Percentiles rank a stretch among this genome's conserved stretches.
phyloP scores from a whole-genome alignment of 2,113 vertebrate genomes.

The Synchiropus splendidus region DNA sequence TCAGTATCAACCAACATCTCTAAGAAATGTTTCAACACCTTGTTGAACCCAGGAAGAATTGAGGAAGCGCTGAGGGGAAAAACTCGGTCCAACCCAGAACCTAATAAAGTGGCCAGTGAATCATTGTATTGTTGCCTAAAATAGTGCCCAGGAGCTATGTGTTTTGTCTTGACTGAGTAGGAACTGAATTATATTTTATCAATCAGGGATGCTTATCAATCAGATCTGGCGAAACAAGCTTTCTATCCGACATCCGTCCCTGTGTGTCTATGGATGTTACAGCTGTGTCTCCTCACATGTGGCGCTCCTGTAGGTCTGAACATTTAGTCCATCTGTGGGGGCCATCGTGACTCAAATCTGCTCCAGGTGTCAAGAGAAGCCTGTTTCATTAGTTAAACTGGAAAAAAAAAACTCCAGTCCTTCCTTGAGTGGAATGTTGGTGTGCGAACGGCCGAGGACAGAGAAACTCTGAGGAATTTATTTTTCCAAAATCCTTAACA shows the following conservation, averaged over 20 bases:
- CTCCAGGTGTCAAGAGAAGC: constrained; percentile 39
- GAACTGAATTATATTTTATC: too few species aligned
- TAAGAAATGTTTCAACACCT: too few species aligned
- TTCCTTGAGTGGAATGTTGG: constrained; percentile 40
- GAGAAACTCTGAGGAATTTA: constrained; percentile 39
- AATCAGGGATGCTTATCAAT: too few species aligned
- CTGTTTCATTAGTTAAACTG: constrained; percentile 29
- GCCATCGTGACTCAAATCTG: constrained; percentile 18
- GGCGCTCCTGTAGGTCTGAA: constrained; percentile 8
- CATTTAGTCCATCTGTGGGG: constrained; percentile 36
- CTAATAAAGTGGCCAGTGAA: too few species aligned
- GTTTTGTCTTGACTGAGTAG: too few species aligned
- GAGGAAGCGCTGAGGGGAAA: too few species aligned
- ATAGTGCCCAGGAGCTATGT: too few species aligned
- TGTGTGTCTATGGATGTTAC: constrained; percentile 6
- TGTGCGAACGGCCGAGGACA: constrained; percentile 34
- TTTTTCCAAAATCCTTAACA: constrained; percentile 38
- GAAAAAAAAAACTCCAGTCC: constrained; percentile 29
- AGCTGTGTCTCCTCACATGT: constrained; percentile 1
- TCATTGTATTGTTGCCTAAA: too few species aligned
- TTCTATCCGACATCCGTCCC: background rate
- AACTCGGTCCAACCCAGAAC: too few species aligned
- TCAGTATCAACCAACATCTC: too few species aligned
- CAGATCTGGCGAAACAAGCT: too few species aligned
- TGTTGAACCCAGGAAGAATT: too few species aligned